Conservation (phyloP, 2,797 vertebrate genomes). For the Tamandua tetradactyla region DNA sequence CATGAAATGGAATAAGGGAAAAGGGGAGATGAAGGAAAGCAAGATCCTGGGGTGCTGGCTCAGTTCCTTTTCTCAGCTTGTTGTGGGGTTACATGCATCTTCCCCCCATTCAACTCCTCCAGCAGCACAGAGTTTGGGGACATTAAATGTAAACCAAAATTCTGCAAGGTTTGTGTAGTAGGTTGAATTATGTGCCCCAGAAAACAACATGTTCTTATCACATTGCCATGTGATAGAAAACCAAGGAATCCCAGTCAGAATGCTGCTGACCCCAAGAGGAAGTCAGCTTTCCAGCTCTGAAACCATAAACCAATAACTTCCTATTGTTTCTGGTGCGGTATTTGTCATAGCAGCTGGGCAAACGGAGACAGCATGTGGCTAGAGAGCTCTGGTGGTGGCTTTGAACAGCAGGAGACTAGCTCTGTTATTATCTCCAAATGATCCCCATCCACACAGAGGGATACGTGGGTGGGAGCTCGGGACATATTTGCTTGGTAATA, state of each 20-base stretch:
- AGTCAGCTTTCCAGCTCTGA: too few relatives aligned
- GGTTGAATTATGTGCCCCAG: too few relatives aligned
- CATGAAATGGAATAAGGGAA: background rate
- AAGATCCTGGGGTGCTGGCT: background rate
- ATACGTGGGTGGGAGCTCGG: background rate
- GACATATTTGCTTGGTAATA: background rate
- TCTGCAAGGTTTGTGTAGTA: background rate
- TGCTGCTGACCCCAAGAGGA: too few relatives aligned
- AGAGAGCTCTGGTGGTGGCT: background rate
- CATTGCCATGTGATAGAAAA: too few relatives aligned
- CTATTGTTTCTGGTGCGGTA: too few relatives aligned
- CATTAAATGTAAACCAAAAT: background rate
- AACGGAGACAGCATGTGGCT: too few relatives aligned
- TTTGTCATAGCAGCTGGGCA: too few relatives aligned
- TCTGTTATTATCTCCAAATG: background rate
- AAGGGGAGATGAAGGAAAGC: background rate
- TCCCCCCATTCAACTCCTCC: background rate
- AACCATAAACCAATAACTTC: too few relatives aligned
- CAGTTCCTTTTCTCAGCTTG: background rate
- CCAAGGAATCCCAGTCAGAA: too few relatives aligned
- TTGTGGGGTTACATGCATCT: background rate
- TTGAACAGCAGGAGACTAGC: background rate
- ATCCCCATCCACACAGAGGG: background rate
- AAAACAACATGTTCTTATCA: too few relatives aligned
- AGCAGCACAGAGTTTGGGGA: background rate